Percentiles rank a stretch among this genome's conserved stretches.
phyloP scores from a whole-genome alignment of 2,113 vertebrate species.

The Austrofundulus limnaeus region DNA sequence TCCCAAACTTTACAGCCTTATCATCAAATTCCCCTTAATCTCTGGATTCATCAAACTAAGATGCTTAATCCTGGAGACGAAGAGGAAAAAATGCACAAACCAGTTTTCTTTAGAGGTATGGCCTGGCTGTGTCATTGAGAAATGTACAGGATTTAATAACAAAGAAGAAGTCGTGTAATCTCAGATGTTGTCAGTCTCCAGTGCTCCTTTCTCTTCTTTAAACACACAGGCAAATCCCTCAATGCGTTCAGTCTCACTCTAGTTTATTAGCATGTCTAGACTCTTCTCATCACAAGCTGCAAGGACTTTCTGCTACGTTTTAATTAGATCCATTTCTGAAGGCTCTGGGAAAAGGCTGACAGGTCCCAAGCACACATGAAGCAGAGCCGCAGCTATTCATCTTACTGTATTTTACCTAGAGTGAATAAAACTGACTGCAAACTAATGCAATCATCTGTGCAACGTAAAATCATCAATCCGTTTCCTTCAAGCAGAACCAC shows the following conservation, averaged over 20 bases:
- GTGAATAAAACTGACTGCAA: conserved; percentile 47
- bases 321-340: conserved; percentile 56
- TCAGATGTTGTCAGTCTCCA: not conserved
- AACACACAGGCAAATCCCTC: conserved; percentile 11
- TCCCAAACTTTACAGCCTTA: not conserved
- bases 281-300: conserved; percentile 12
- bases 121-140: not conserved
- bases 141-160: not conserved
- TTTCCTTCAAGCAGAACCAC: conserved; percentile 41
- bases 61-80: not conserved
- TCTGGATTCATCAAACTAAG: not conserved
- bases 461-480: conserved; percentile 49
- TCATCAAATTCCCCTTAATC: not conserved
- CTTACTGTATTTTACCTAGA: conserved; percentile 34
- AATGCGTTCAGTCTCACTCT: not conserved
- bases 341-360: conserved; percentile 42
- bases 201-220: not conserved
- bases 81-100: not conserved
- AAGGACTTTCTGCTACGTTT: conserved; percentile 42
- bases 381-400: conserved; percentile 19
- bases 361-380: conserved; percentile 15
- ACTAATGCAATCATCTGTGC: conserved; percentile 45
- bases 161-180: not conserved
- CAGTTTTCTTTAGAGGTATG: not conserved
- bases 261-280: conserved; percentile 34